Conservation (phyloP, 2,797 vertebrate species). For the Crocodylus rhombifer region DNA sequence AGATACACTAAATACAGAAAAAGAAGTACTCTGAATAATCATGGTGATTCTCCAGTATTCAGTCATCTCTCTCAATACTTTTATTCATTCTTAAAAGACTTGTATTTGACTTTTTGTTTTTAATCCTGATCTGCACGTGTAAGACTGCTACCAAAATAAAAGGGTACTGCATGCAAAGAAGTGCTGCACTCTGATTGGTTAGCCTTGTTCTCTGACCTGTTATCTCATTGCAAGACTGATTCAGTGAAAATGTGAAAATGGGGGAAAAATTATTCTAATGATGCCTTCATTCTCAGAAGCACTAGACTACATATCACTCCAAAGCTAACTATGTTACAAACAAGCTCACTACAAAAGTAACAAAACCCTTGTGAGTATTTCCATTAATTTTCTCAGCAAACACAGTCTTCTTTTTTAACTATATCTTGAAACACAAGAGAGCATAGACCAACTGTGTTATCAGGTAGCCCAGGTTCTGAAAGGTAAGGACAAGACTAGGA, state of each 20-base stretch:
- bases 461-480: slow-evolving; percentile 36
- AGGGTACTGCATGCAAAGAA: accelerated
- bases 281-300: slow-evolving; percentile 32
- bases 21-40: slow-evolving; percentile 40
- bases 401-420: slow-evolving; percentile 62
- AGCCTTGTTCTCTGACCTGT: neutral
- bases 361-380: slow-evolving; percentile 11
- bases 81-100: neutral
- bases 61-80: slow-evolving; percentile 22
- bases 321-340: neutral
- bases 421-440: slow-evolving; percentile 11
- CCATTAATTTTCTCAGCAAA: slow-evolving; percentile 17
- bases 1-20: neutral
- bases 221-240: slow-evolving; percentile 5
- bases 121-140: neutral
- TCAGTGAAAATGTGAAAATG: slow-evolving; percentile 10
- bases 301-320: slow-evolving; percentile 11
- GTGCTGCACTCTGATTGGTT: neutral
- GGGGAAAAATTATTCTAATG: neutral
- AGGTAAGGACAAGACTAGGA: slow-evolving; percentile 37
- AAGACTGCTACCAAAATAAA: slow-evolving; percentile 16
- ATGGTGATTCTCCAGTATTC: neutral
- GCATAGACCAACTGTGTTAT: slow-evolving; percentile 19
- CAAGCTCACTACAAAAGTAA: slow-evolving; percentile 41
- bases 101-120: slow-evolving; percentile 27